Conservation (phyloP, 2,888 invertebrate species). For the Lasioglossum calceatum region DNA sequence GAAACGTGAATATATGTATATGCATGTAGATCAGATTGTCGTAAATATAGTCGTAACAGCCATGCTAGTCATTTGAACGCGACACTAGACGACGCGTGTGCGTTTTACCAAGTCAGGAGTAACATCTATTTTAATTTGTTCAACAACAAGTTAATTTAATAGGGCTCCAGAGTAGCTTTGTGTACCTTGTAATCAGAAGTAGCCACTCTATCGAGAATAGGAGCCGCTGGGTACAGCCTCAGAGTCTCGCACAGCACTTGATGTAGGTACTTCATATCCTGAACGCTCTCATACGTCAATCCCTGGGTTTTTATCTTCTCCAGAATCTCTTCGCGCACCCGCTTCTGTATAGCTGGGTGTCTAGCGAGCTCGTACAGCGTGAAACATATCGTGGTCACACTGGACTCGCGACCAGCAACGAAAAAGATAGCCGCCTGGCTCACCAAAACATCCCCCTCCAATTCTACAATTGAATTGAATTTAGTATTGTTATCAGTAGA, state of each 20-base stretch:
- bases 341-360: conserved; percentile 73
- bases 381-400: conserved; percentile 71
- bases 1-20: too few species aligned
- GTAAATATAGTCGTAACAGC: background rate
- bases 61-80: background rate
- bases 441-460: conserved; percentile 74
- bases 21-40: too few species aligned
- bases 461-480: conserved; percentile 60
- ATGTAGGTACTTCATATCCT: conserved; percentile 76
- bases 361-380: conserved; percentile 75
- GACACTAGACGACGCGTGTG: background rate
- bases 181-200: conserved; percentile 73
- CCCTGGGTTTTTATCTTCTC: conserved; percentile 61
- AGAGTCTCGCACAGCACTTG: conserved; percentile 77
- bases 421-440: conserved; percentile 78
- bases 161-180: background rate
- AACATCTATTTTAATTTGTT: background rate
- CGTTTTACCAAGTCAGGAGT: background rate
- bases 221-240: conserved; percentile 77
- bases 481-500: background rate
- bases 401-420: conserved; percentile 77
- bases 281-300: conserved; percentile 74
- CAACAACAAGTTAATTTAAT: background rate
- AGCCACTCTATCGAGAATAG: conserved; percentile 75
- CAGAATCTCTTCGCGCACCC: conserved; percentile 69